Evolutionary conservation across 1,140 invertebrate genomes (phyloP).

Genomic region (Heliothis virescens): DNA sequence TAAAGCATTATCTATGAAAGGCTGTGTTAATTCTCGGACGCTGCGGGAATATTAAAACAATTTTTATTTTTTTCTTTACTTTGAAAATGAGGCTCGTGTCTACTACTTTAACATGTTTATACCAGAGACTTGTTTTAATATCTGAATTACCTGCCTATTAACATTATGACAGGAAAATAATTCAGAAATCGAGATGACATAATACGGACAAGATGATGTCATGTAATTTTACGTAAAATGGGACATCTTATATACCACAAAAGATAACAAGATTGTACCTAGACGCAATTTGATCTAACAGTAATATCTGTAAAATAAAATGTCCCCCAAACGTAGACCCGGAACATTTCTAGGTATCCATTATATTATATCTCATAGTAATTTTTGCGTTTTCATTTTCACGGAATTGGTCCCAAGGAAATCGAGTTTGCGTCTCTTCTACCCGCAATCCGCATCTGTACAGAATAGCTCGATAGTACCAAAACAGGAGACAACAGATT

Average conservation of each 20-base stretch:
- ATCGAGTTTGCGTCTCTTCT: conserved; percentile 74
- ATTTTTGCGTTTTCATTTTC: conserved; percentile 77
- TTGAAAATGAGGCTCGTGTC: too few relatives aligned
- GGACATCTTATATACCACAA: conserved; percentile 18
- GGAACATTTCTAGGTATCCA: conserved; percentile 42
- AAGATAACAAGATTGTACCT: conserved; percentile 28
- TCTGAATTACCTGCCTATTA: too few relatives aligned
- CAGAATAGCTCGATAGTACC: conserved; percentile 75
- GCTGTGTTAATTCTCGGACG: not conserved
- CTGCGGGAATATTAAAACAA: not conserved
- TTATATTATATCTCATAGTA: conserved; percentile 50
- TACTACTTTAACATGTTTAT: too few relatives aligned
- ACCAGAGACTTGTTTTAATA: too few relatives aligned
- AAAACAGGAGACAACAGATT: conserved; percentile 81
- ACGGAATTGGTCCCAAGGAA: conserved; percentile 63
- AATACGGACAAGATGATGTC: too few relatives aligned
- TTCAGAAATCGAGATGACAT: not conserved
- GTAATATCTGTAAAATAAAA: conserved; percentile 30
- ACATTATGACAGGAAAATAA: not conserved
- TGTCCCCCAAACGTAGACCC: conserved; percentile 29
- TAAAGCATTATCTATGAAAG: conserved; percentile 14
- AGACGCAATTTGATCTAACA: conserved; percentile 47
- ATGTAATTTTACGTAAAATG: conserved; percentile 18
- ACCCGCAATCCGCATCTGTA: conserved; percentile 77
- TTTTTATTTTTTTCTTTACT: not conserved